Evolutionary conservation across 2,797 vertebrate genomes (phyloP).

Genomic region (Sebastes steindachneri): DNA sequence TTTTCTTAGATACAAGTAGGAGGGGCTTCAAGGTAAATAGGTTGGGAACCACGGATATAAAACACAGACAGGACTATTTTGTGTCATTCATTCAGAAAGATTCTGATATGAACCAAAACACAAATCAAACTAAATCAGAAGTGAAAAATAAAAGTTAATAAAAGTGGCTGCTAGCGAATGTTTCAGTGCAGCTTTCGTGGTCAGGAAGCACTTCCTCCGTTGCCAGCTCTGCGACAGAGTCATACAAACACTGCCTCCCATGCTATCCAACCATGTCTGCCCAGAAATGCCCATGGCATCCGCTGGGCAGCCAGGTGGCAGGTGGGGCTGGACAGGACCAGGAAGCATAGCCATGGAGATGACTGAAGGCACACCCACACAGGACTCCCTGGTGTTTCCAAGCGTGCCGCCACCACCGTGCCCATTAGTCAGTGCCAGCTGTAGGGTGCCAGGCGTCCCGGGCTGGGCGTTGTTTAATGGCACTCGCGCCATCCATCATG

Average conservation of each 20-base stretch:
- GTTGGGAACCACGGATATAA: not conserved
- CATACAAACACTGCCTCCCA: slow-evolving; percentile 57
- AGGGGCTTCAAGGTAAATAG: no score
- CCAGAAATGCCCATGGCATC: slow-evolving; percentile 69
- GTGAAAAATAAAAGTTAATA: not conserved
- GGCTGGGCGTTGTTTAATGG: slow-evolving; percentile 80
- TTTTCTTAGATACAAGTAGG: no score
- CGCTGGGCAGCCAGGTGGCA: slow-evolving; percentile 77
- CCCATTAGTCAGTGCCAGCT: slow-evolving; percentile 77
- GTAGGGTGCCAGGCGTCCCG: slow-evolving; percentile 71
- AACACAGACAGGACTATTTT: not conserved
- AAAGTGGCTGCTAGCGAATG: not conserved
- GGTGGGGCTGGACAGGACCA: slow-evolving; percentile 69
- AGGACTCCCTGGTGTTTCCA: slow-evolving; percentile 63
- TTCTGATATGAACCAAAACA: not conserved
- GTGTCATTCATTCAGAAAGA: not conserved
- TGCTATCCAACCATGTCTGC: slow-evolving; percentile 62
- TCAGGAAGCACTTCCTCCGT: slow-evolving; percentile 30
- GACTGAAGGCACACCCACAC: slow-evolving; percentile 70
- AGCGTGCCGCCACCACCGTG: slow-evolving; percentile 35
- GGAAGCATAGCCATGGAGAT: slow-evolving; percentile 65
- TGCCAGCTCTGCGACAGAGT: slow-evolving; percentile 58
- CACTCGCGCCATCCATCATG: slow-evolving; percentile 78
- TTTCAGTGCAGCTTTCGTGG: slow-evolving; percentile 15
- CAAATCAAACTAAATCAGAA: not conserved